phyloP scores from a whole-genome alignment of 2,888 invertebrate genomes.

The Pheosia gnoma region DNA sequence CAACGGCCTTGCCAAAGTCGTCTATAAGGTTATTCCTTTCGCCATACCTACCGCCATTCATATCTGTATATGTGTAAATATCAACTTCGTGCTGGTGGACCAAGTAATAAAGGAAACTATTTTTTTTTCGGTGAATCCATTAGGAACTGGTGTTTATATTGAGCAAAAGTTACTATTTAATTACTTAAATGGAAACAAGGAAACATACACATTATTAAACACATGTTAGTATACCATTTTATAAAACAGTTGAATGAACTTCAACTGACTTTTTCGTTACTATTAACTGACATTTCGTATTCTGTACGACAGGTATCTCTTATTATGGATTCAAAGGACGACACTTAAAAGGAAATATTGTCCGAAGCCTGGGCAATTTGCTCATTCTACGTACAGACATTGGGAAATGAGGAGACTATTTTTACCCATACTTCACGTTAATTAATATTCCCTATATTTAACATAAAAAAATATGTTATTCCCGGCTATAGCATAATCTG shows the following conservation, averaged over 20 bases:
- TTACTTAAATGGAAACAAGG: too few relatives aligned
- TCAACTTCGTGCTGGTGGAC: conserved; percentile 13
- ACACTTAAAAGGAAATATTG: conserved; percentile 81
- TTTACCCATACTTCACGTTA: too few relatives aligned
- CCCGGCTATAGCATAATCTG: too few relatives aligned
- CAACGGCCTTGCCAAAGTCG: conserved; percentile 70
- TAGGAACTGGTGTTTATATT: too few relatives aligned
- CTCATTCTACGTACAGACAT: conserved; percentile 17
- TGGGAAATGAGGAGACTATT: conserved; percentile 5
- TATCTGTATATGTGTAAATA: conserved; percentile 18
- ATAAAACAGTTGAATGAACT: conserved; percentile 73
- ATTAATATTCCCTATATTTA: too few relatives aligned
- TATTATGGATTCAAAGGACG: conserved; percentile 79
- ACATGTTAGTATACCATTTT: too few relatives aligned
- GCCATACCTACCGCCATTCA: conserved; percentile 38
- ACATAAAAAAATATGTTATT: too few relatives aligned
- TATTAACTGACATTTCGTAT: conserved; percentile 67
- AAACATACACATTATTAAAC: too few relatives aligned
- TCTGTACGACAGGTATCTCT: conserved; percentile 71
- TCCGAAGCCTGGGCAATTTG: conserved; percentile 41
- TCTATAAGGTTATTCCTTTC: conserved; percentile 65
- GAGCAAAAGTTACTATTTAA: too few relatives aligned
- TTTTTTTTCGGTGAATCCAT: too few relatives aligned
- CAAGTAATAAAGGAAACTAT: neutral
- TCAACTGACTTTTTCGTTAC: conserved; percentile 59